These are phyloP conservation scores for Lucilia sericata DNA, from an alignment of 1,140 invertebrate genomes.

Conservation along the genomic window DNA sequence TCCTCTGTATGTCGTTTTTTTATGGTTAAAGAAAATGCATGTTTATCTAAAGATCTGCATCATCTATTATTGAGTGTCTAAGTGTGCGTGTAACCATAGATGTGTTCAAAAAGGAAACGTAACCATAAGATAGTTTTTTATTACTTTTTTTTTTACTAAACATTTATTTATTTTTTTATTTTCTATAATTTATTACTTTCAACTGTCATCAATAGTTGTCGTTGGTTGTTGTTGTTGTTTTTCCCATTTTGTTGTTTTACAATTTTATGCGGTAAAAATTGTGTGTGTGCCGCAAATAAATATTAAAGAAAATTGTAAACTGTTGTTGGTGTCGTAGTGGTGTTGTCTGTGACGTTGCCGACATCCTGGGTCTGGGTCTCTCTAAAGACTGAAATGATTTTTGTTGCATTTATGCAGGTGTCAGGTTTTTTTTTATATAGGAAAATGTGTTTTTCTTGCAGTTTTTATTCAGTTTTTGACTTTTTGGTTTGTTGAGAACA, in stretches of 20 bases:
- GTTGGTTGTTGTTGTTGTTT: neutral
- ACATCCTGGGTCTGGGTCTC: neutral
- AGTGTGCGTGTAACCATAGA: neutral
- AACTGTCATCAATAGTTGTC: constrained; percentile 29
- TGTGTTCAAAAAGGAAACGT: constrained; percentile 23
- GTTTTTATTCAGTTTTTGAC: neutral
- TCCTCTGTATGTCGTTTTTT: neutral
- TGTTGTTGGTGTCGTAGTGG: neutral
- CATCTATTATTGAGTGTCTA: constrained; percentile 16
- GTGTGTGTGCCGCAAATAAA: neutral
- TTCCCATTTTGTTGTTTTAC: neutral
- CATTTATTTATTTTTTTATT: neutral
- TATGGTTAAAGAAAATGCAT: neutral
- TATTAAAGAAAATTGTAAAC: neutral
- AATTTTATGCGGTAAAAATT: constrained; percentile 4
- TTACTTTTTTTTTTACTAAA: neutral
- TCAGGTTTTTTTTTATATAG: neutral
- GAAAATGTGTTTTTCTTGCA: neutral
- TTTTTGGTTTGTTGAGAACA: neutral
- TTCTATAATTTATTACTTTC: constrained; percentile 25
- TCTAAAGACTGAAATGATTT: neutral
- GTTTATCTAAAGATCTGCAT: constrained; percentile 26
- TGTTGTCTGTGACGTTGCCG: neutral
- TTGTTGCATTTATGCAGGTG: constrained; percentile 25
- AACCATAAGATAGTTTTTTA: neutral